Base-by-base conservation (phyloP, 2,888 invertebrate species). In the Phasia obesa region DNA sequence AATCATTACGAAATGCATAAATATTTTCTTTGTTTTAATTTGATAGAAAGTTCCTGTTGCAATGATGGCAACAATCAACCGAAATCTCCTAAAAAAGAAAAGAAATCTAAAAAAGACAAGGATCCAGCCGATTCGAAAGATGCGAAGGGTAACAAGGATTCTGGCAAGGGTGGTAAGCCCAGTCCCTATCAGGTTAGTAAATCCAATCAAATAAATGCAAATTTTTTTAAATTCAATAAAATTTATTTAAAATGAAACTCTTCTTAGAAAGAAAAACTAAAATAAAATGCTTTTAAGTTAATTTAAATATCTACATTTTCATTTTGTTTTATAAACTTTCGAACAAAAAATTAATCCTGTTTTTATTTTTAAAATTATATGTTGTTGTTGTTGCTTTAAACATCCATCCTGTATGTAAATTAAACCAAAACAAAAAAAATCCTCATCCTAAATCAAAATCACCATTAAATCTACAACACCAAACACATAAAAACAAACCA, bases 31-130 rank as follows among this genome's bases (percentile, higher is more conserved):
- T 27, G 42, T 57, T 25, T 15, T 27, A 35, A 47, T 57, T 51
- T 67, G 35, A 0, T 27, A 94, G 97, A 97, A 91, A 97, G 96
- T 91, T 94, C 96, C 85, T 97, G 97, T 92, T 97, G 97, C 92
- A 94, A 94, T 86, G 95, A 94, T 75, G 92, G 92, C 79, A 91
- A 93, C 85, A 93, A 93, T 76, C 94, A 94, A 85, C 94, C 94
- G 65, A 94, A 95, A 75, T 94, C 94, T 87, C 90, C 92, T 76
- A 93, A 93, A 86, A 95, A 95, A 90, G 94, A 94, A 86, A 94
- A 94, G 88, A 95, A 95, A 89, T 93, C 94, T 85, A 95, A 95
- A 91, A 94, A 92, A 93, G 93, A 93, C 92, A 92, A 93, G 92
- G 93, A 94, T 89, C 90, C 89, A 84, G 87, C 91, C 89, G 93